Base-by-base conservation (phyloP, 2,113 vertebrate genomes). In the Etheostoma spectabile region DNA sequence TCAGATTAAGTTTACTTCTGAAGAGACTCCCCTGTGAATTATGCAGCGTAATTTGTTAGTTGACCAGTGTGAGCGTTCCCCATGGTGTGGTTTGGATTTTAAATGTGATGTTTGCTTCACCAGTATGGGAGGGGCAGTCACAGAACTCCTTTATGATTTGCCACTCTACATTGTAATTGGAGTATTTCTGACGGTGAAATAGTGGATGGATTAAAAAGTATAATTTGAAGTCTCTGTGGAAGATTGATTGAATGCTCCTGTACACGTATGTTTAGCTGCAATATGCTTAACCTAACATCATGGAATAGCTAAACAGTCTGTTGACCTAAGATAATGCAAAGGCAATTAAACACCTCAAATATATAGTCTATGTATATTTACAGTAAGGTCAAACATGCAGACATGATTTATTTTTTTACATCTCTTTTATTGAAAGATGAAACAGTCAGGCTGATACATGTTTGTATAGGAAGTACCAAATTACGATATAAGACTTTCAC, bases 1-100 rank as follows among this genome's bases (percentile, higher is more conserved):
- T 74, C 19, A 64, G 57, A 75, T 68, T 84, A 61, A 74, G 74
- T 86, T 89, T 77, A 77, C 77, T 87, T 82, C 52, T 53, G 49
- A 76, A 69, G 68, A 53, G 76, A 15, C 42, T 90, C 85, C 86
- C 61, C 63, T 67, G 80, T 89, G 90, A 63, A 66, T 77, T 51
- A 16, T 64, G 35, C 61, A 64, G 68, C 12, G 7, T 81, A 75
- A 74, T 88, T 56, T 70, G 71, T 76, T 69, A 8, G 46, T 59
- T 86, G 66, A 82, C 86, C 62, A 72, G 61, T 49, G 77, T 24
- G 49, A 73, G 62, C 63, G 59, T 61, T 61, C 66, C 66, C 78
- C 19, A 4, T 6, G 66, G 70, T 74, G 60, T 14, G 69, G 73
- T 90, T 60, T 84, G 51, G 10, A 14, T 67, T 80, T 77, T 22